Percentiles rank a stretch among this genome's conserved stretches.
Evolutionary conservation across 92 coral and sea anemone genomes (phyloP).

Genomic region (Epizoanthus ramosus): DNA sequence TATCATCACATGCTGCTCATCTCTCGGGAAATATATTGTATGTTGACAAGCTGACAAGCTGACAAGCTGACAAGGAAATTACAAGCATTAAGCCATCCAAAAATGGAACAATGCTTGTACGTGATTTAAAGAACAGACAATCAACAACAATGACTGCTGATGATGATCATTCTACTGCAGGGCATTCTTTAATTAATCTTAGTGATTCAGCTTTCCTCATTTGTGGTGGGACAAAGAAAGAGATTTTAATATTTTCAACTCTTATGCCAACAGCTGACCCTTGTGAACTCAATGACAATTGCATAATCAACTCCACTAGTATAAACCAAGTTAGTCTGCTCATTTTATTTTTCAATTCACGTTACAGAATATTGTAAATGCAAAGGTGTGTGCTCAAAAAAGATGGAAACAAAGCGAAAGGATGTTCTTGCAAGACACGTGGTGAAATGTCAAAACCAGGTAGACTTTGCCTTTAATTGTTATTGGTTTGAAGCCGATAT

Average conservation of each 20-base stretch:
- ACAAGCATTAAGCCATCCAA: not conserved
- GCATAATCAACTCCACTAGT: not conserved
- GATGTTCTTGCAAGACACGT: too few relatives aligned
- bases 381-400: too few relatives aligned
- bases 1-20: constrained; percentile 12
- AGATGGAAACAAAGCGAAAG: too few relatives aligned
- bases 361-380: too few relatives aligned
- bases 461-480: too few relatives aligned
- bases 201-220: not conserved
- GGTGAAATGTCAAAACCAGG: too few relatives aligned
- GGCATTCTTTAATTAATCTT: not conserved
- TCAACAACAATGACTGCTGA: not conserved
- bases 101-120: not conserved
- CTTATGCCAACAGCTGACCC: not conserved
- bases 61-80: too few relatives aligned
- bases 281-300: too few relatives aligned
- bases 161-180: not conserved
- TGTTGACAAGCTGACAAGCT: not conserved
- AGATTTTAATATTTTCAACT: not conserved
- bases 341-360: too few relatives aligned
- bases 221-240: constrained; percentile 15
- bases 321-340: too few relatives aligned
- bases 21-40: not conserved
- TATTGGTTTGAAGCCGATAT: too few relatives aligned
- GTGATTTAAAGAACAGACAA: not conserved